Conservation (phyloP, 2,113 vertebrate genomes). For the Cynocephalus volans region DNA sequence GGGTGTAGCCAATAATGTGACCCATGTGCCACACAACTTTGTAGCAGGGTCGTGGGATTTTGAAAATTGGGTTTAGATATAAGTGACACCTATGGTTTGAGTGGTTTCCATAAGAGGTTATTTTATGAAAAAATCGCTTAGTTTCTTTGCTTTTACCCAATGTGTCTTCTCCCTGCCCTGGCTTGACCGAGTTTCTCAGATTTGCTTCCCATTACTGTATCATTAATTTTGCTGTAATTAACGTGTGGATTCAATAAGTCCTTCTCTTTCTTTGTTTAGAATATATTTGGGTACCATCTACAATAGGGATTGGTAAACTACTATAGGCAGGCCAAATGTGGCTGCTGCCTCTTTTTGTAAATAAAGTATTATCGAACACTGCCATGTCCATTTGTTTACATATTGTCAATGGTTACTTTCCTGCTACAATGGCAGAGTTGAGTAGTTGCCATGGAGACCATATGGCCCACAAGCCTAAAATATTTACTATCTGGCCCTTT, state of each 20-base stretch:
- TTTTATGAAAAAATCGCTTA: neutral
- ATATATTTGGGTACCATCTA: neutral
- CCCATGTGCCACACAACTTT: neutral
- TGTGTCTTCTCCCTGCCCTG: neutral
- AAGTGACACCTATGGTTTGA: neutral
- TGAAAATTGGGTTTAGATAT: neutral
- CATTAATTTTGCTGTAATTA: neutral
- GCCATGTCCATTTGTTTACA: neutral
- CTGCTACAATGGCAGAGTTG: neutral
- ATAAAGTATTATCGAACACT: neutral
- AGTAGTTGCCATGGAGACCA: neutral
- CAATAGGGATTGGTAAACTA: neutral
- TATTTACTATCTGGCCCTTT: neutral
- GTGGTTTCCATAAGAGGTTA: neutral
- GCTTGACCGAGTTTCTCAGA: neutral
- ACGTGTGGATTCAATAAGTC: neutral
- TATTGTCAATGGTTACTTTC: neutral
- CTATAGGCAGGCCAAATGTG: neutral
- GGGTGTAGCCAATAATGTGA: neutral
- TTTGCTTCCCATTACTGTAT: neutral
- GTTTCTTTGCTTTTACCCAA: neutral
- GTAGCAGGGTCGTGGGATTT: neutral
- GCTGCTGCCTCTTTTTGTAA: neutral
- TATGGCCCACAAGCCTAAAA: neutral
- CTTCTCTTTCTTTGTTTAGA: slow-evolving; percentile 3